Evolutionary conservation across 2,113 vertebrate genomes (phyloP).

Genomic region (Marmota flaviventris): DNA sequence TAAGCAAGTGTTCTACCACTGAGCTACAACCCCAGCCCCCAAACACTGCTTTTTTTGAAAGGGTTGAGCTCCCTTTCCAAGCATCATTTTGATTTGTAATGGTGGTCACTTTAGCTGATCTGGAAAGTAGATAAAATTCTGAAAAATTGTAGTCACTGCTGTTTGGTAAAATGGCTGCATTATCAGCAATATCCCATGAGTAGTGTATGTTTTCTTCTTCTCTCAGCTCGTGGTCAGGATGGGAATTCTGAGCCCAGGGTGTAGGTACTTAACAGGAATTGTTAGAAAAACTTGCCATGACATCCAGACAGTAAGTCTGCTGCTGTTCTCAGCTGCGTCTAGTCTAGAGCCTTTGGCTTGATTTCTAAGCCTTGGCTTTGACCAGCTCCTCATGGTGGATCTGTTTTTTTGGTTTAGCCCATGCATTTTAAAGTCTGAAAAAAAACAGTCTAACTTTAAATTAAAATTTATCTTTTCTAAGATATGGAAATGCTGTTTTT

Average conservation of each 20-base stretch:
- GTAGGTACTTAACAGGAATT: constrained; percentile 5
- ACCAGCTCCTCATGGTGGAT: neutral
- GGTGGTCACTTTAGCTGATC: constrained; percentile 30
- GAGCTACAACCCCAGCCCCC: no score
- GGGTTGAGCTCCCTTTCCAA: constrained; percentile 3
- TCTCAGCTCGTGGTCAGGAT: neutral
- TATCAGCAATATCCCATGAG: constrained; percentile 4
- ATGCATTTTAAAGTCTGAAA: constrained; percentile 53
- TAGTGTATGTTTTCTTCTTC: neutral
- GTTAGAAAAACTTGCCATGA: neutral
- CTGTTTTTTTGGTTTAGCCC: neutral
- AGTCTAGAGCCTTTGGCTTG: neutral
- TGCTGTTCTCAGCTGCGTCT: neutral
- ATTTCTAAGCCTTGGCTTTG: constrained; percentile 28
- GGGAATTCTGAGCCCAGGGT: neutral
- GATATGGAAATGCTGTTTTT: constrained; percentile 8
- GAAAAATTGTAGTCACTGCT: constrained; percentile 18
- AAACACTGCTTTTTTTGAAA: no score
- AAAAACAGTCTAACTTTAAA: constrained; percentile 44
- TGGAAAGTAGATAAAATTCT: constrained; percentile 62
- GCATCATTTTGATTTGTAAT: constrained; percentile 59
- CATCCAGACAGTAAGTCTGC: neutral
- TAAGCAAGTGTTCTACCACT: no score
- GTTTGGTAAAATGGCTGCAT: neutral
- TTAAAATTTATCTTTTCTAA: neutral